Conservation (phyloP, 64 coral and sea anemone genomes). For the Montipora efflorescens region DNA sequence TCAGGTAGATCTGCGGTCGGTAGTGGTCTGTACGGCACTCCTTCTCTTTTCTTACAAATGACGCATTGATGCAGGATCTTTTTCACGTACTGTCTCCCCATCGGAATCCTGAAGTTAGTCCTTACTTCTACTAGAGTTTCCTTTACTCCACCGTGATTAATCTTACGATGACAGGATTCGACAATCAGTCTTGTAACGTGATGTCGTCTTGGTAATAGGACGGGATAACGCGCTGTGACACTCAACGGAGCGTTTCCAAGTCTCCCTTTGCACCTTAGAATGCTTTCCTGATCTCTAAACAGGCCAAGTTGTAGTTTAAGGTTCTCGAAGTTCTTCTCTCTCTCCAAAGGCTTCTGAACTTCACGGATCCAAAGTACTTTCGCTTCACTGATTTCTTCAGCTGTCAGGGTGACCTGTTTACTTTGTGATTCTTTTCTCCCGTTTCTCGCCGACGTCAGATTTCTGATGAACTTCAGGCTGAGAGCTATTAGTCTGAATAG, state of each 20-base stretch:
- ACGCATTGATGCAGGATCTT: slow-evolving; percentile 68
- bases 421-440: neutral
- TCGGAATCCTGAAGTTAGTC: slow-evolving; percentile 58
- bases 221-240: slow-evolving; percentile 16
- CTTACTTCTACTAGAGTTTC: slow-evolving; percentile 63
- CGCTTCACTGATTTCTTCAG: slow-evolving; percentile 52
- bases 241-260: slow-evolving; percentile 46
- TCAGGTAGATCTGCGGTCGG: slow-evolving; percentile 42
- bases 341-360: slow-evolving; percentile 42
- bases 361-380: slow-evolving; percentile 61
- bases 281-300: slow-evolving; percentile 56
- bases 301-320: slow-evolving; percentile 63
- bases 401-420: slow-evolving; percentile 30
- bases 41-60: slow-evolving; percentile 48
- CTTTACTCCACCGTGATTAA: slow-evolving; percentile 55
- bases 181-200: slow-evolving; percentile 43
- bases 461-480: slow-evolving; percentile 61
- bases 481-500: slow-evolving; percentile 71
- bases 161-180: slow-evolving; percentile 54
- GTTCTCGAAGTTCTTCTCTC: slow-evolving; percentile 42
- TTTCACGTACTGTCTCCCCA: slow-evolving; percentile 54
- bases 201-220: slow-evolving; percentile 71
- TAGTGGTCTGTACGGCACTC: slow-evolving; percentile 37
- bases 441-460: slow-evolving; percentile 26
- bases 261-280: slow-evolving; percentile 55